Evolutionary conservation across 2,888 invertebrate species (phyloP), one percentile per base, ranked within the genome.

Genomic region (Lissonota sp.): DNA sequence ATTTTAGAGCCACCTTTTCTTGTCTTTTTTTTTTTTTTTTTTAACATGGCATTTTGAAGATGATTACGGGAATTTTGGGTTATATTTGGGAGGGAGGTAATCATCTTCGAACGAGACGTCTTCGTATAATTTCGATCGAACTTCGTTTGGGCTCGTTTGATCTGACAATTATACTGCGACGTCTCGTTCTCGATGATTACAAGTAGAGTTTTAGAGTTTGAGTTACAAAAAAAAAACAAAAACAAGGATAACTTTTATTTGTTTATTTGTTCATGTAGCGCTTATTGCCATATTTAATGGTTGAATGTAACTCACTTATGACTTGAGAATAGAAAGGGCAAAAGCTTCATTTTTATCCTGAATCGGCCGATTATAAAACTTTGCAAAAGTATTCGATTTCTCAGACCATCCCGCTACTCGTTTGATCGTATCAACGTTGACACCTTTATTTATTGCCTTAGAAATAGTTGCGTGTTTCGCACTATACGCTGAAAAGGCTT

Each of bases 181-280:
- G 49, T 64, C 49, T 64, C 64, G 64, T 64, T 64, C 64, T 26
- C 26, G 51, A 64, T 46, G 64, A 64, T 64, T 64, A 64, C 6
- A 4, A 16, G 64, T 64, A 63, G 46, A 51, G 5, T 39, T 63
- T 63, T 63, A 63, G 63, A 49, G 64, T 37, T 10, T 37, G 3
- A 49, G 44, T 14, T 55, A 55, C 16, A 55, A 55, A 55, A 55
- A 7, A 55, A 55, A 55, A 1, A 44, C n/a, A 8, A 44, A 8
- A 8, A 44, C 44, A 60, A n/a, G 12, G 37, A 60, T 60, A n/a
- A 51, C 5, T 49, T 37, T 64, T 64, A n/a, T 46, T 46, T 8
- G 8, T 46, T 8, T 46, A n/a, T 46, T 51, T 51, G 10, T 51
- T 12, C 14, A 12, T 51, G 1, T 26, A 26, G 26, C 26, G 26